Evolutionary conservation across 1,140 invertebrate species (phyloP).

Genomic region (Cecropterus lyciades): DNA sequence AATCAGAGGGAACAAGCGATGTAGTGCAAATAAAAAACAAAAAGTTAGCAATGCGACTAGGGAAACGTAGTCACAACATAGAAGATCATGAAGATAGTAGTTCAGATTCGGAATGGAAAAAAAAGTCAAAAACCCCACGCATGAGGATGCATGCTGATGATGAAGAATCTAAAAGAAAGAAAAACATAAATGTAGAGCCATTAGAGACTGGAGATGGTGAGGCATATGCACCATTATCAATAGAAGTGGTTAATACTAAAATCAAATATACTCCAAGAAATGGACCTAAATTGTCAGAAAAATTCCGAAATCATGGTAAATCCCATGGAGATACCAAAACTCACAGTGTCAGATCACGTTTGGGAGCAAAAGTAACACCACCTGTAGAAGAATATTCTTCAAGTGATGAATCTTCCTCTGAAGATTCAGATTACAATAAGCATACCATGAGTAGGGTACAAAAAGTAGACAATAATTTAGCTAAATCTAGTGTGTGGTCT

Average conservation of each 20-base stretch:
- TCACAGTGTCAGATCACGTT: slow-evolving; percentile 59
- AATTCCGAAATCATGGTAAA: slow-evolving; percentile 59
- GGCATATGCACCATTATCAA: slow-evolving; percentile 66
- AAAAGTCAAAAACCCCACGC: slow-evolving; percentile 87
- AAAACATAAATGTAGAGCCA: slow-evolving; percentile 55
- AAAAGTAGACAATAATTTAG: slow-evolving; percentile 56
- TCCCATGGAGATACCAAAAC: slow-evolving; percentile 30
- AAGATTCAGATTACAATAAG: slow-evolving; percentile 56
- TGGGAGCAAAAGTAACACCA: slow-evolving; percentile 58
- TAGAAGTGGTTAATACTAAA: slow-evolving; percentile 68
- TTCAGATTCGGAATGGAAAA: slow-evolving; percentile 84
- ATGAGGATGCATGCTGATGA: slow-evolving; percentile 96
- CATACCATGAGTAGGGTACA: slow-evolving; percentile 68
- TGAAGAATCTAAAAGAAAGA: slow-evolving; percentile 88
- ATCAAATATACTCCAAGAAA: slow-evolving; percentile 55
- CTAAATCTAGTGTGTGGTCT: slow-evolving; percentile 83
- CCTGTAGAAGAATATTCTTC: slow-evolving; percentile 41
- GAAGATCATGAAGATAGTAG: slow-evolving; percentile 70
- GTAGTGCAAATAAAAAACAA: slow-evolving; percentile 63
- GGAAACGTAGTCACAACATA: slow-evolving; percentile 66
- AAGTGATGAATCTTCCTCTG: slow-evolving; percentile 60
- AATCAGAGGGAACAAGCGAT: slow-evolving; percentile 38
- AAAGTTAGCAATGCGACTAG: slow-evolving; percentile 70
- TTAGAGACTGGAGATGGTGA: slow-evolving; percentile 56
- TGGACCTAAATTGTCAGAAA: slow-evolving; percentile 63